Evolutionary conservation across 1,140 invertebrate species (phyloP), one percentile per base, ranked within the genome.

Genomic region (Hypsibius dujardini): DNA sequence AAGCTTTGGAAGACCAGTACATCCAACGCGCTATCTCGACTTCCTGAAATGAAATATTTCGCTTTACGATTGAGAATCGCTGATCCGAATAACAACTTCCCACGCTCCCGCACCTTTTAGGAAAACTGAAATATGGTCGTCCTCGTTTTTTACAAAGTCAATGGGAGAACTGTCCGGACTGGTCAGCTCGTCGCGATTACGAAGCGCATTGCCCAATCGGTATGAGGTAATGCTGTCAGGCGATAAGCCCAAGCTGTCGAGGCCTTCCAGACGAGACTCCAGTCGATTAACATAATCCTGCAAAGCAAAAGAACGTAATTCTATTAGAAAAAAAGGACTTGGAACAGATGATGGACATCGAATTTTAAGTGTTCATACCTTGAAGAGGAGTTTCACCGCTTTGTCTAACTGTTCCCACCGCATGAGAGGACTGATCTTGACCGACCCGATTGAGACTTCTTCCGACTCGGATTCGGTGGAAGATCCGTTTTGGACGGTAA

Each of bases 1-100:
- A 98, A 83, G 42, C 91, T 95, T 78, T 98, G 92, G 78, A 98
- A 94, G 0, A 91, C 90, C 70, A 98, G 81, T 73, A 90, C 90
- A 73, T 95, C 95, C 46, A 97, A 87, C 74, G 88, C 88, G 72
- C 89, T 84, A 74, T 94, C 90, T 71, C 89, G 85, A 74, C 92
- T 91, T 62, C 83, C 80, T 81, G 69, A 70, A 62, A 42, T 47
- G 71, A 12, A 76, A 72, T 56, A 1, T 15, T 14, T 14, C 60
- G 28, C 40, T 1, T 7, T 40, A 71, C n/a, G 1, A 7, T n/a
- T n/a, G 15, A 40, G n/a, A 7, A 47, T 56, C 60, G 46, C 46
- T 47, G 28, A 42, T 42, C 15, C 46, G 40, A 46, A 7, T 56
- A n/a, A 56, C n/a, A 12, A n/a, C 50, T 69, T 28, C 59, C 71